Percentiles rank a stretch among this genome's conserved stretches.
Evolutionary conservation across 37 sponge, comb jelly and placozoan genomes (phyloP).

Genomic region (Agelas oroides): DNA sequence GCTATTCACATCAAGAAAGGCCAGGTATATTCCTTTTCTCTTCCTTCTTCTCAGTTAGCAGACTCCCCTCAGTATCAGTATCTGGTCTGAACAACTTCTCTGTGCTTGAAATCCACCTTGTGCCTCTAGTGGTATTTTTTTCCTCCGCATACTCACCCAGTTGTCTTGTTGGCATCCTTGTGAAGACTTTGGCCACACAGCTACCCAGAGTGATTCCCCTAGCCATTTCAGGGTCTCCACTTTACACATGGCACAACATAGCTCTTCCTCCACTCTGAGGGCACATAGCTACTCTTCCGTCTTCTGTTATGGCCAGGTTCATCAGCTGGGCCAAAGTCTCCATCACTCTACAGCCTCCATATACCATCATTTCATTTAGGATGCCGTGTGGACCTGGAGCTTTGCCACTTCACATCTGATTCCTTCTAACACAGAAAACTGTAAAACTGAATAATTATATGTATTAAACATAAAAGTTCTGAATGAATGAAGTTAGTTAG

Average conservation of each 20-base stretch:
- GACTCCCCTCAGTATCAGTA: conserved; percentile 25
- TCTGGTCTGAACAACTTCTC: conserved; percentile 22
- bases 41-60: conserved; percentile 14
- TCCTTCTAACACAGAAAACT: too few species aligned
- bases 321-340: conserved; percentile 5
- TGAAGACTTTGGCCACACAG: conserved; percentile 23
- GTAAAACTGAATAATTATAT: too few species aligned
- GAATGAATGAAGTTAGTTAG: too few species aligned
- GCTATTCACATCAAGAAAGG: conserved; percentile 19
- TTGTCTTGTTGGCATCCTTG: not conserved
- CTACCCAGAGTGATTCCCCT: conserved; percentile 18
- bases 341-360: conserved; percentile 11
- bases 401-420: conserved; percentile 4
- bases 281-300: too few species aligned
- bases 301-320: not conserved
- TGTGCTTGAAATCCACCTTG: conserved; percentile 27
- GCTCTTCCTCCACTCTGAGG: conserved; percentile 21
- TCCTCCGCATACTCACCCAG: conserved; percentile 12
- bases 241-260: conserved; percentile 21
- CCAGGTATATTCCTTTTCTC: not conserved
- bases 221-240: not conserved
- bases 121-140: not conserved
- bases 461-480: too few species aligned
- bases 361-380: conserved; percentile 5
- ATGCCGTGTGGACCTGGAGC: conserved; percentile 10